Percentiles rank a stretch among this genome's conserved stretches.
These are phyloP conservation scores for Amaurobius ferox DNA, from an alignment of 2,888 invertebrate genomes.

Conservation along the genomic window DNA sequence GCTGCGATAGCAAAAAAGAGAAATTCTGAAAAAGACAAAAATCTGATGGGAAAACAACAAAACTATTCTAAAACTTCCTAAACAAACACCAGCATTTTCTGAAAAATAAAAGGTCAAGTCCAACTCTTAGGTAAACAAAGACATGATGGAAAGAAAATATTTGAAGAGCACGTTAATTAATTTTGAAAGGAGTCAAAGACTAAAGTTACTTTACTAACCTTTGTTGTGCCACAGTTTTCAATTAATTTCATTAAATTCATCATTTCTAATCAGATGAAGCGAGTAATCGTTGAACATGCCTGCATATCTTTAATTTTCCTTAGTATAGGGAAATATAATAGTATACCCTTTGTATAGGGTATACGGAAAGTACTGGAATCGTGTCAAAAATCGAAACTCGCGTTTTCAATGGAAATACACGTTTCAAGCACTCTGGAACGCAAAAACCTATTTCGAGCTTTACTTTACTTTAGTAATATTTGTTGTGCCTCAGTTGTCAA, in stretches of 20 bases:
- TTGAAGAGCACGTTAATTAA: conserved; percentile 56
- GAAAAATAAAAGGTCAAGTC: conserved; percentile 47
- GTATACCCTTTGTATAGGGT: too few relatives aligned
- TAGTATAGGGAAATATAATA: too few relatives aligned
- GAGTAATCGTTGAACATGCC: too few relatives aligned
- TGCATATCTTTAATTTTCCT: too few relatives aligned
- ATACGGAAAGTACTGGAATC: too few relatives aligned
- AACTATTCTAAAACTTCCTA: conserved; percentile 8
- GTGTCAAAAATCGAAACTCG: too few relatives aligned
- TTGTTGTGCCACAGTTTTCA: conserved; percentile 46
- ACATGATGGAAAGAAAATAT: conserved; percentile 68
- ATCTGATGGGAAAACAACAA: conserved; percentile 10
- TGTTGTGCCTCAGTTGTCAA: conserved; percentile 47
- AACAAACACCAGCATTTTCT: conserved; percentile 16
- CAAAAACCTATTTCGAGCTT: too few relatives aligned
- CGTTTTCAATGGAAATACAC: too few relatives aligned
- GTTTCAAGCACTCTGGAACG: too few relatives aligned
- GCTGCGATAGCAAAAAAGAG: too few relatives aligned
- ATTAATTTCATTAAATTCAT: conserved; percentile 48
- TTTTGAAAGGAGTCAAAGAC: conserved; percentile 35
- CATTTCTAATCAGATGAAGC: conserved; percentile 51
- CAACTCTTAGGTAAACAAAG: conserved; percentile 50
- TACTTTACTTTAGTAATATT: conserved; percentile 47
- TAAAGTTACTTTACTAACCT: conserved; percentile 56
- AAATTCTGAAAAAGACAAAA: not conserved